A percentile compares a stretch with the other conserved stretches of the same genome.
phyloP scores from a whole-genome alignment of 2,797 vertebrate species.

The Tauraco hartlaubi region DNA sequence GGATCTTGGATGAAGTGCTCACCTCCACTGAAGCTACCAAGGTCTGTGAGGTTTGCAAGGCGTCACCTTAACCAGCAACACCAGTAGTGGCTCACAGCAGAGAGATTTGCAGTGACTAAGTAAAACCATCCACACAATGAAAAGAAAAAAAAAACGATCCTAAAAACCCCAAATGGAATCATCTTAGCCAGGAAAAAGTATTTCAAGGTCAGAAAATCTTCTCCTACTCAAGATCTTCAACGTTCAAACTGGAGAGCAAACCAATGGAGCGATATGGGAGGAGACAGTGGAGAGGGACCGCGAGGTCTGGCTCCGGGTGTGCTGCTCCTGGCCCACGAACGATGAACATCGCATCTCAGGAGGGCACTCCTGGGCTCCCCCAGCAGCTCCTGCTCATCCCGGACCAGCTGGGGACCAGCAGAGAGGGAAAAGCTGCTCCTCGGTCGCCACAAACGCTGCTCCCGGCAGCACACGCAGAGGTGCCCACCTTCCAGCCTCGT shows the following conservation, averaged over 20 bases:
- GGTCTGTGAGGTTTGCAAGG: not conserved
- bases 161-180: not conserved
- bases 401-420: not conserved
- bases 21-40: not conserved
- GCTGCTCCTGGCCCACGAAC: too few relatives aligned
- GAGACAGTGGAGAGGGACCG: not conserved
- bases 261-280: fast-evolving
- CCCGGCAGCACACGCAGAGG: too few relatives aligned
- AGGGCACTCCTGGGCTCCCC: not conserved
- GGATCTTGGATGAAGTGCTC: not conserved
- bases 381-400: fast-evolving
- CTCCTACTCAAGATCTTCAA: not conserved
- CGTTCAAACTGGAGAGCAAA: not conserved
- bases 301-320: not conserved
- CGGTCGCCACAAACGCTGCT: not conserved
- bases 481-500: not conserved
- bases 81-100: not conserved
- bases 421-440: not conserved
- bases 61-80: not conserved
- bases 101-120: not conserved
- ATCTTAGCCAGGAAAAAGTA: not conserved
- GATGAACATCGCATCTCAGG: not conserved
- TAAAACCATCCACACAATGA: not conserved
- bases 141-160: too few relatives aligned
- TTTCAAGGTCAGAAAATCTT: not conserved